Conservation (phyloP, 2,888 invertebrate genomes). For the Volucella zonaria region DNA sequence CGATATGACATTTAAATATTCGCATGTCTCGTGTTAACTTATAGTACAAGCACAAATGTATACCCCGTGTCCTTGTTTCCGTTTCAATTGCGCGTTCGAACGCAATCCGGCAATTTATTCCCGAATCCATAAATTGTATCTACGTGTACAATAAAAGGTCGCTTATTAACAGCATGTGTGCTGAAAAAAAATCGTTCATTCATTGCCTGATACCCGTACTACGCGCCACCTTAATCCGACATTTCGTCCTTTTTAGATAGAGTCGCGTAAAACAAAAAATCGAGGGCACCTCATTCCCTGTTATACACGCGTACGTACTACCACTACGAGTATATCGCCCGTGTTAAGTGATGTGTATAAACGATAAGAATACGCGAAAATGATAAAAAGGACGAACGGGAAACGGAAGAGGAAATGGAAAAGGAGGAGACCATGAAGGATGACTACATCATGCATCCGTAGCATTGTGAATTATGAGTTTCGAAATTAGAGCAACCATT, state of each 20-base stretch:
- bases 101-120: slow-evolving; percentile 48
- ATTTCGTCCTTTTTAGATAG: slow-evolving; percentile 11
- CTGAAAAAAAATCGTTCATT: slow-evolving; percentile 7
- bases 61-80: not conserved
- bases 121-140: slow-evolving; percentile 47
- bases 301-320: not conserved
- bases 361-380: too few species aligned
- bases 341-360: not conserved
- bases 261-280: slow-evolving; percentile 25
- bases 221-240: not conserved
- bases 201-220: not conserved
- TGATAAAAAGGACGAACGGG: not conserved
- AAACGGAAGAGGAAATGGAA: not conserved
- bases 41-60: slow-evolving; percentile 2
- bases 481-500: slow-evolving; percentile 14
- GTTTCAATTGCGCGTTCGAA: slow-evolving; percentile 31
- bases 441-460: slow-evolving; percentile 2
- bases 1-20: too few species aligned
- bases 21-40: too few species aligned
- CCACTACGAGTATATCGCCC: too few species aligned
- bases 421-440: not conserved
- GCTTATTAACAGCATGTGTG: slow-evolving; percentile 28
- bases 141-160: slow-evolving; percentile 49
- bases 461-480: slow-evolving; percentile 19
- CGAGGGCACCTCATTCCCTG: not conserved